A percentile compares a stretch with the other conserved stretches of the same genome.
These are phyloP conservation scores for Apodemia hepburni DNA, from an alignment of 2,888 invertebrate genomes.

Conservation along the genomic window DNA sequence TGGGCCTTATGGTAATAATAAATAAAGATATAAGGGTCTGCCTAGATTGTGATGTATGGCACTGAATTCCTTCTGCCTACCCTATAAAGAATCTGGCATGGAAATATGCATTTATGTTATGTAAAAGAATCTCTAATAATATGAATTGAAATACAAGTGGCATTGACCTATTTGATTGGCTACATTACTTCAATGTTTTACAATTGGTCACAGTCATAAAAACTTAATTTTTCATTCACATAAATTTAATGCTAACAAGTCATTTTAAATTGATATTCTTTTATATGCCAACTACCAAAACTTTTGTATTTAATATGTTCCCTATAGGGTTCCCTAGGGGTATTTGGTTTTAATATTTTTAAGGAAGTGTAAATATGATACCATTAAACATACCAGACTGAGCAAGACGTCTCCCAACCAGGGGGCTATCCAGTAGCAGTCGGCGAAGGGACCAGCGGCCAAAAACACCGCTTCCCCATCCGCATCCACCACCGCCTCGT, in stretches of 20 bases:
- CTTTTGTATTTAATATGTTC: not conserved
- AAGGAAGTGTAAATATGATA: not conserved
- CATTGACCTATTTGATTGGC: slow-evolving; percentile 43
- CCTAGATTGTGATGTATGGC: no score
- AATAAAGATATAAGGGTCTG: slow-evolving; percentile 26
- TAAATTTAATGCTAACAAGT: slow-evolving; percentile 1
- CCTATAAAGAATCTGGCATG: no score
- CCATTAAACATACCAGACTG: slow-evolving; percentile 59
- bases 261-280: slow-evolving; percentile 1
- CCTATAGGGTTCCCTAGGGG: no score
- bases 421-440: slow-evolving; percentile 85
- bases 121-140: slow-evolving; percentile 12
- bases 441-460: slow-evolving; percentile 84
- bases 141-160: slow-evolving; percentile 28
- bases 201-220: slow-evolving; percentile 39
- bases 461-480: slow-evolving; percentile 70
- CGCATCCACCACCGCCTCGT: slow-evolving; percentile 63
- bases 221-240: slow-evolving; percentile 23
- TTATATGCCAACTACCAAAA: not conserved
- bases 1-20: slow-evolving; percentile 24
- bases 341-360: not conserved
- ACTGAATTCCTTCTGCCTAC: no score
- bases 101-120: no score
- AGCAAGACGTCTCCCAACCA: slow-evolving; percentile 82
- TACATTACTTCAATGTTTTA: slow-evolving; percentile 40